Conservation (phyloP, 2,797 vertebrate genomes). For the Arrhamphus sclerolepis region DNA sequence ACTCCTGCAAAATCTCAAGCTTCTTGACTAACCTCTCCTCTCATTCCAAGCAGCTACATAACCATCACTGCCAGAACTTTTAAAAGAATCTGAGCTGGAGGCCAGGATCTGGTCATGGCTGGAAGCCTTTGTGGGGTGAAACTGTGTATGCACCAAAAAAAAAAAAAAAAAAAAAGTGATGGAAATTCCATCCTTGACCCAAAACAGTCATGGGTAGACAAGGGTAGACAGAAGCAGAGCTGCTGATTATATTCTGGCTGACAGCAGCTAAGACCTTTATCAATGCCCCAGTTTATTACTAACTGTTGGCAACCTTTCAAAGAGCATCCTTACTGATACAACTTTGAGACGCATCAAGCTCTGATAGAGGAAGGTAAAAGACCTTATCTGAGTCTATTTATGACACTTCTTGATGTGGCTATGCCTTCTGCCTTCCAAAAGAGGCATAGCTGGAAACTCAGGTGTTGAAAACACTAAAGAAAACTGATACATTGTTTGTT, state of each 20-base stretch:
- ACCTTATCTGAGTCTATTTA: too few relatives aligned
- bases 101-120: conserved; percentile 29
- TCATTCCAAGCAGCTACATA: conserved; percentile 37
- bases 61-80: conserved; percentile 27
- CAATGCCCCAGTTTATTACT: too few relatives aligned
- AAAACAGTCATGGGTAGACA: conserved; percentile 21
- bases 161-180: conserved; percentile 22
- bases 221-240: conserved; percentile 20
- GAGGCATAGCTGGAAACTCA: too few relatives aligned
- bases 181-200: conserved; percentile 24
- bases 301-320: too few relatives aligned
- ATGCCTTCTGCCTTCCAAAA: too few relatives aligned
- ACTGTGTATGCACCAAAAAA: conserved; percentile 17
- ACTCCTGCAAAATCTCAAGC: conserved; percentile 40
- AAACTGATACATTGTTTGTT: not conserved
- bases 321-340: too few relatives aligned
- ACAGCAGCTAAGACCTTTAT: conserved; percentile 14
- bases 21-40: conserved; percentile 31
- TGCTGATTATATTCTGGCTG: not conserved
- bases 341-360: too few relatives aligned
- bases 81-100: conserved; percentile 30
- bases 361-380: too few relatives aligned
- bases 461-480: not conserved
- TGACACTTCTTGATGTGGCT: too few relatives aligned
- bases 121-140: conserved; percentile 21